These are phyloP conservation scores for Arvicanthis niloticus DNA, from an alignment of 2,113 vertebrate species.

Conservation along the genomic window DNA sequence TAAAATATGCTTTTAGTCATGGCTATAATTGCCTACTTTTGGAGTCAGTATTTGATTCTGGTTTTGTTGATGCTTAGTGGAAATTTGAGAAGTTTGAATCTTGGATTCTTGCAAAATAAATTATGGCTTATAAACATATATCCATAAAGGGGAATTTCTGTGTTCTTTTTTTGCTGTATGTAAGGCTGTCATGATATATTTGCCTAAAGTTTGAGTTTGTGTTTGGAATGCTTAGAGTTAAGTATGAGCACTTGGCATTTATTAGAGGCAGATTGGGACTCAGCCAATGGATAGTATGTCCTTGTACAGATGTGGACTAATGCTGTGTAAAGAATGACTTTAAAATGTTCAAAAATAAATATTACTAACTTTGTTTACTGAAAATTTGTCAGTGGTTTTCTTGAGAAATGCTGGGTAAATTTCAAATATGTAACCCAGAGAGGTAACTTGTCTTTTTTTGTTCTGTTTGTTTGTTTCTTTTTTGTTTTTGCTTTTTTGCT, in stretches of 20 bases:
- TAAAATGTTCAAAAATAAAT: not conserved
- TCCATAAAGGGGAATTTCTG: not conserved
- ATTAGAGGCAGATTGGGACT: not conserved
- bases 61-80: not conserved
- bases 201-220: not conserved
- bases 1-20: not conserved
- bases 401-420: not conserved
- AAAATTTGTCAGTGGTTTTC: constrained; percentile 12
- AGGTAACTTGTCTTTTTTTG: not conserved
- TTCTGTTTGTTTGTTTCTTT: not conserved
- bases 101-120: not conserved
- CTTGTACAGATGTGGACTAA: not conserved
- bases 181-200: not conserved
- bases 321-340: not conserved
- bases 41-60: not conserved
- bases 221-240: not conserved
- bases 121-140: not conserved
- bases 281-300: not conserved
- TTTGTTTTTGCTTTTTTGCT: not conserved
- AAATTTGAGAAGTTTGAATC: not conserved
- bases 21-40: not conserved
- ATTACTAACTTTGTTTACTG: not conserved
- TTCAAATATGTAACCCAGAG: not conserved
- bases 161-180: not conserved
- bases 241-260: not conserved